These are phyloP conservation scores for Antheraea assamensis DNA, from an alignment of 2,888 invertebrate genomes.

Conservation along the genomic window DNA sequence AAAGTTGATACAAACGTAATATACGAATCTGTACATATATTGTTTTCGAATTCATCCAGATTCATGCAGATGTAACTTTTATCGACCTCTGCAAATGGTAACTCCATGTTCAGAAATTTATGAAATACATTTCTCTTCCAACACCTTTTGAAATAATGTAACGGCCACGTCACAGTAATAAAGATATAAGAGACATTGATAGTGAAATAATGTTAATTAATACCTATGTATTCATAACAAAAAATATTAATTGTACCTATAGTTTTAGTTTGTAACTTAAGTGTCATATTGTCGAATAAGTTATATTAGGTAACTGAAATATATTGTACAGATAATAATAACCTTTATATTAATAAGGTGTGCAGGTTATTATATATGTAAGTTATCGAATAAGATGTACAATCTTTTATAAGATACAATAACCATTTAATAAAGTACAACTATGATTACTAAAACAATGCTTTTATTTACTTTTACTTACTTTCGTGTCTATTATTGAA, in stretches of 20 bases:
- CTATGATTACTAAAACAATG: neutral
- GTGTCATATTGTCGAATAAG: constrained; percentile 56
- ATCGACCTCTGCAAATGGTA: neutral
- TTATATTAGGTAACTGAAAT: constrained; percentile 24
- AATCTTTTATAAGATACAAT: neutral
- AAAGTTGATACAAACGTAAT: too few species aligned
- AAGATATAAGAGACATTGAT: too few species aligned
- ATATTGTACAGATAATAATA: neutral
- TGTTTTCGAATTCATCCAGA: too few species aligned
- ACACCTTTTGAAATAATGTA: neutral
- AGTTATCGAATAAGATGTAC: neutral
- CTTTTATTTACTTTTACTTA: neutral
- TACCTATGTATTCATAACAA: neutral
- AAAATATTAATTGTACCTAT: neutral
- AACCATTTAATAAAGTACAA: neutral
- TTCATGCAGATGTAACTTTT: too few species aligned
- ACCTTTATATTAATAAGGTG: neutral
- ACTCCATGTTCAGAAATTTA: neutral
- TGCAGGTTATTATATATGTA: neutral
- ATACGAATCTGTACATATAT: too few species aligned
- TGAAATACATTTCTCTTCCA: neutral
- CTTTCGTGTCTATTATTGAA: too few species aligned
- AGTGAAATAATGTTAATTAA: too few species aligned
- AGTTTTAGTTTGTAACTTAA: constrained; percentile 42
- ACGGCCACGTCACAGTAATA: neutral